Evolutionary conservation across 2,113 vertebrate species (phyloP), one percentile per base, ranked within the genome.

Genomic region (Asarcornis scutulata): DNA sequence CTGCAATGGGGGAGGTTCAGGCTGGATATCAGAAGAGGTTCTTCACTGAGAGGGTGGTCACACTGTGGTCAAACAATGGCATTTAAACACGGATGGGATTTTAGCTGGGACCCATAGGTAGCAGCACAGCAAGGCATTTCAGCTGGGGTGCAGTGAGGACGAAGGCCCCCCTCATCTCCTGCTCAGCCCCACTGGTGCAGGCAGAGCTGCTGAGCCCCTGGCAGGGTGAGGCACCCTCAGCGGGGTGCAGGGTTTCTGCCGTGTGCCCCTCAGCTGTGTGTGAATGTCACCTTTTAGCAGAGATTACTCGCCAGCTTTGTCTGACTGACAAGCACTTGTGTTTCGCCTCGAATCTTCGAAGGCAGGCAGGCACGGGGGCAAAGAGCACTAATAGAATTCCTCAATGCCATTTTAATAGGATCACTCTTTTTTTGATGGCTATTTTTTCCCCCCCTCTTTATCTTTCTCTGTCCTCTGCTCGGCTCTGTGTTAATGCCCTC

Each of bases 361-460:
- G 92, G 83, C 92, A 95, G 92, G 86, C 91, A 85, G 86, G 78
- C 80, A 0, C 83, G 53, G 64, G 94, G 89, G 90, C 89, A 93
- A 93, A 92, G 94, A 93, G 94, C 94, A 83, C 92, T 94, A 96
- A 95, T 87, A 93, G 91, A 92, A 94, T 91, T 91, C 75, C 95
- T 95, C 92, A 93, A 36, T 91, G 91, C 91, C 87, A 95, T 93
- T 96, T 97, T 94, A 96, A 94, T 95, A 91, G 94, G 75, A 96
- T 95, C 79, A 71, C 63, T 90, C 84, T 66, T 93, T 94, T 46
- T 93, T 82, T 85, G 76, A n/a, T 60, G 80, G 87, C 80, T 93
- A 66, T 89, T 94, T 90, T 90, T 92, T 68, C 26, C 16, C 56
- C 16, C 56, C 46, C 34, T 81, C 86, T 91, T 93, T 95, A 91